These are phyloP conservation scores for Rhagoletis pomonella DNA, from an alignment of 1,140 invertebrate genomes.

Conservation along the genomic window DNA sequence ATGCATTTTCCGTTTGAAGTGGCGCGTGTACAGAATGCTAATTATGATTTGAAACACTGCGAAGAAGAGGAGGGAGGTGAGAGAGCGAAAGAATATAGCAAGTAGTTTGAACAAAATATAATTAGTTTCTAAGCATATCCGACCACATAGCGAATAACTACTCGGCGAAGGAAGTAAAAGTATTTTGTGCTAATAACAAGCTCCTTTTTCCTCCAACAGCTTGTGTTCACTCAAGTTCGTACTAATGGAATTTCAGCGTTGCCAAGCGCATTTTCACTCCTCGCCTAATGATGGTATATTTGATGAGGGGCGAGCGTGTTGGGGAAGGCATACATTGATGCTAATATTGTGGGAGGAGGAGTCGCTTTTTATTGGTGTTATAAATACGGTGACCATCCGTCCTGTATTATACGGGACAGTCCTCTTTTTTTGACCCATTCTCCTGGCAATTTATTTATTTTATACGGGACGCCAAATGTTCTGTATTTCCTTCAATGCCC, in stretches of 20 bases:
- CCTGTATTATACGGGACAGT: too few species aligned
- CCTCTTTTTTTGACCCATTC: too few species aligned
- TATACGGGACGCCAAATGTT: too few species aligned
- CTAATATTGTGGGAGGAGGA: neutral
- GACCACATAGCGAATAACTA: neutral
- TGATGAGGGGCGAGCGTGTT: slow-evolving; percentile 58
- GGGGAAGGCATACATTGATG: neutral
- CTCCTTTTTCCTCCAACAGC: neutral
- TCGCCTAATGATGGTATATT: slow-evolving; percentile 66
- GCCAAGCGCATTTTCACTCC: slow-evolving; percentile 59
- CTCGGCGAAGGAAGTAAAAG: neutral
- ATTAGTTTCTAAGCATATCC: neutral
- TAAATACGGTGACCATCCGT: too few species aligned
- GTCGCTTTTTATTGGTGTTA: slow-evolving; percentile 5
- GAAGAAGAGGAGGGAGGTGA: neutral
- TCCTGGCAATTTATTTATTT: too few species aligned
- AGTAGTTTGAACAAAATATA: neutral
- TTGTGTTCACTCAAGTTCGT: neutral
- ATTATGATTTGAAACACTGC: neutral
- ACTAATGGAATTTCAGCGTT: slow-evolving; percentile 72
- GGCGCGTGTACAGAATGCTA: neutral
- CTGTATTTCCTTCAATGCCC: too few species aligned
- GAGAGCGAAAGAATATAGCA: neutral
- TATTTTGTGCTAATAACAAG: slow-evolving; percentile 3
- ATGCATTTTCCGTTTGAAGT: neutral